A percentile compares a stretch with the other conserved stretches of the same genome.
phyloP scores from a whole-genome alignment of 2,888 invertebrate genomes.

The Pyrrhosoma nymphula region DNA sequence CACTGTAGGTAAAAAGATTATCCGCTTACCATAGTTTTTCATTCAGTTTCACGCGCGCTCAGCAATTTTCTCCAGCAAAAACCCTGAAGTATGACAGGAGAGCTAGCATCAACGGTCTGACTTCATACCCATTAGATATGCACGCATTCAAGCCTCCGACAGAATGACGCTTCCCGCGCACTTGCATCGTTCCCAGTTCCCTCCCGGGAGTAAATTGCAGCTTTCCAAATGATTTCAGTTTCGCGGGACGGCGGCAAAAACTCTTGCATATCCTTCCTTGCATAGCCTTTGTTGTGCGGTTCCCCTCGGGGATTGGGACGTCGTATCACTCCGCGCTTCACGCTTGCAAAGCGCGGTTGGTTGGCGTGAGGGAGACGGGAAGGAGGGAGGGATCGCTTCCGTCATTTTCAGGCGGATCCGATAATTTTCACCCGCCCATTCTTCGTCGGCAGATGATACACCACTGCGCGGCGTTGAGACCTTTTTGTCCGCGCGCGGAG shows the following conservation, averaged over 20 bases:
- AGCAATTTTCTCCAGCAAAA: neutral
- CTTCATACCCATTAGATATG: neutral
- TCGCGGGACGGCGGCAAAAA: neutral
- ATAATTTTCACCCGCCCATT: slow-evolving; percentile 26
- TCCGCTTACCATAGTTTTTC: neutral
- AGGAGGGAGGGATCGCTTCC: neutral
- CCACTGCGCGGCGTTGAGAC: neutral
- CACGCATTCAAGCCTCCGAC: neutral
- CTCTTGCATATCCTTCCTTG: neutral
- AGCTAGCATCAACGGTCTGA: neutral
- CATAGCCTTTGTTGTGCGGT: neutral
- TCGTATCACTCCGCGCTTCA: neutral
- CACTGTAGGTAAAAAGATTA: no score
- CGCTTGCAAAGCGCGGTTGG: neutral
- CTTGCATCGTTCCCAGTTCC: neutral
- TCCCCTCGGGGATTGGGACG: neutral
- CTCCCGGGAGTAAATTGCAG: neutral
- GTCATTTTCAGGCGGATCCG: slow-evolving; percentile 22
- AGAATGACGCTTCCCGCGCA: neutral
- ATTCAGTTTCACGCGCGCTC: neutral
- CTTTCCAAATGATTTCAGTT: neutral
- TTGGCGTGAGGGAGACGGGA: neutral
- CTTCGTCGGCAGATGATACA: slow-evolving; percentile 8
- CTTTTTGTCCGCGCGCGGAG: neutral
- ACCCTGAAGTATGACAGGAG: neutral